Evolutionary conservation across 1,140 invertebrate species (phyloP).

Genomic region (Heliconius eleuchia): DNA sequence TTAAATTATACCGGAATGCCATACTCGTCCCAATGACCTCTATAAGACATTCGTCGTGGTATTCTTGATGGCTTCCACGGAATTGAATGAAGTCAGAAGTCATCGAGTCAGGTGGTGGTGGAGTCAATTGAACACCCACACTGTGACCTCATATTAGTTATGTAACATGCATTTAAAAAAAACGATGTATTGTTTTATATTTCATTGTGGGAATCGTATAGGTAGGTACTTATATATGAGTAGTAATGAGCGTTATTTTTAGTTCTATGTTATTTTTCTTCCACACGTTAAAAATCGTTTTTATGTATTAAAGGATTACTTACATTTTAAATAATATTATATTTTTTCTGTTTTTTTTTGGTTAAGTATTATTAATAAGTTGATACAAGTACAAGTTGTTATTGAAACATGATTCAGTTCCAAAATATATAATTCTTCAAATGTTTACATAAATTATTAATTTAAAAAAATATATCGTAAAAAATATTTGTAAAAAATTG

Average conservation of each 20-base stretch:
- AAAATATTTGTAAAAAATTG: too few species aligned
- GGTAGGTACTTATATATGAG: background rate
- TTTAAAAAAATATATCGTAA: too few species aligned
- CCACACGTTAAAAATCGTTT: background rate
- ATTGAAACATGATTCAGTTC: too few species aligned
- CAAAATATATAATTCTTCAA: too few species aligned
- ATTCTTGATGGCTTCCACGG: constrained; percentile 10
- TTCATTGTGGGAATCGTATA: constrained; percentile 1
- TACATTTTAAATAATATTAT: too few species aligned
- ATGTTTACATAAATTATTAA: too few species aligned
- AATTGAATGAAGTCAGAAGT: constrained; percentile 30
- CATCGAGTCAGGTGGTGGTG: constrained; percentile 29
- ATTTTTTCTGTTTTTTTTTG: too few species aligned
- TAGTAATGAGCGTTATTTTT: background rate
- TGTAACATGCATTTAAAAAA: constrained; percentile 20
- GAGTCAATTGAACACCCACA: constrained; percentile 35
- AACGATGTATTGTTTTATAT: constrained; percentile 9
- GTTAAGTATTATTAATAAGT: too few species aligned
- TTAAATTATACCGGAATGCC: constrained; percentile 15
- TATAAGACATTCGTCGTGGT: constrained; percentile 15
- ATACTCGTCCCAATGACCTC: constrained; percentile 11
- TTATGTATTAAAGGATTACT: too few species aligned
- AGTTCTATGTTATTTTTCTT: background rate
- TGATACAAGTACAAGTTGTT: too few species aligned
- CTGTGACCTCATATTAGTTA: constrained; percentile 34